Percentiles rank a stretch among this genome's conserved stretches.
These are phyloP conservation scores for Euthynnus affinis DNA, from an alignment of 2,797 vertebrate genomes.

Conservation along the genomic window DNA sequence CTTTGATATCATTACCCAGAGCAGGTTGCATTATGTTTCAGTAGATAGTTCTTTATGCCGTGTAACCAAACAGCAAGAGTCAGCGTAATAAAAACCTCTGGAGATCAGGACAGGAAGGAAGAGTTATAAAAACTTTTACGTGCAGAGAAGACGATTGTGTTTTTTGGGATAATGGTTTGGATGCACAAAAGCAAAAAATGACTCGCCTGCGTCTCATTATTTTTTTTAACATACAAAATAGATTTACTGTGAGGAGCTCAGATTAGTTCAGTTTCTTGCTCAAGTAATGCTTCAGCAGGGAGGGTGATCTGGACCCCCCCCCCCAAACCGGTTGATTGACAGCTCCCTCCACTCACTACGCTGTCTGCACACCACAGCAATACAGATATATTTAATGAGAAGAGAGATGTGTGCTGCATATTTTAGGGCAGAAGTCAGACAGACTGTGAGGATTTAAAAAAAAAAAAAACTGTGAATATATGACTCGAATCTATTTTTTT, in stretches of 20 bases:
- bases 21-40: not conserved
- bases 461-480: not conserved
- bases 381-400: not conserved
- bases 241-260: not conserved
- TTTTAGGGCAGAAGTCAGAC: constrained; percentile 3
- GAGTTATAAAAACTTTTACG: not conserved
- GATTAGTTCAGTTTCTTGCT: not conserved
- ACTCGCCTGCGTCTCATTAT: not conserved
- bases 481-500: not conserved
- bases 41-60: not conserved
- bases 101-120: not conserved
- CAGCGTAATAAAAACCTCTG: not conserved
- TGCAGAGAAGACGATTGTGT: not conserved
- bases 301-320: not conserved
- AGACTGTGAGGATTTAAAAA: constrained; percentile 20
- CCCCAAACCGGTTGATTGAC: constrained; percentile 8
- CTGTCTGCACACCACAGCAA: not conserved
- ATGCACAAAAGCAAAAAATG: not conserved
- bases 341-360: not conserved
- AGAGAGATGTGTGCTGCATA: not conserved
- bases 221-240: not conserved
- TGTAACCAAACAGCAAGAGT: not conserved
- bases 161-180: not conserved
- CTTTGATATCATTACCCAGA: not conserved
- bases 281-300: not conserved